phyloP scores from a whole-genome alignment of 2,797 vertebrate genomes.

The Rhinogobio ventralis region DNA sequence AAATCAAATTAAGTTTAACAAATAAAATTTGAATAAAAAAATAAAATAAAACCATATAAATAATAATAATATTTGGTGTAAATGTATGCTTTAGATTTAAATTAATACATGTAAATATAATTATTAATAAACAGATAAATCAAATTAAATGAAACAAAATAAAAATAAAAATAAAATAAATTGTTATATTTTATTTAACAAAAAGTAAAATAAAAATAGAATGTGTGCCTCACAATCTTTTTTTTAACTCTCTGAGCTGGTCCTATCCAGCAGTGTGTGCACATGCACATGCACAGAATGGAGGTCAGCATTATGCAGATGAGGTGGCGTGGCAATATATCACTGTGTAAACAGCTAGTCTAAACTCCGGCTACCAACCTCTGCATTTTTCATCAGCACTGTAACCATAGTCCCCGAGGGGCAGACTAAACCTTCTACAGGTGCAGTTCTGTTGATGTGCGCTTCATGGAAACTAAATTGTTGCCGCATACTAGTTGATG shows the following conservation, averaged over 20 bases:
- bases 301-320: background rate
- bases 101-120: background rate
- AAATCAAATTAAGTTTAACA: background rate
- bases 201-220: background rate
- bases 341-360: background rate
- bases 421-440: slow-evolving; percentile 10
- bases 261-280: background rate
- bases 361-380: background rate
- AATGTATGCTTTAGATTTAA: background rate
- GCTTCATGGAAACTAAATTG: background rate
- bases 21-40: background rate
- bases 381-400: slow-evolving; percentile 35
- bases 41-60: background rate
- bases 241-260: no score
- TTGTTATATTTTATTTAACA: background rate
- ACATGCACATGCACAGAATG: background rate
- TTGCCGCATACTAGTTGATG: background rate
- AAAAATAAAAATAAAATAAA: no score
- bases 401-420: background rate
- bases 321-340: background rate
- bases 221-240: background rate
- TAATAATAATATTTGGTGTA: background rate
- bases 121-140: background rate
- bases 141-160: background rate
- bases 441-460: background rate